Conservation (phyloP, 2,113 vertebrate genomes). For the Dicerorhinus sumatrensis region DNA sequence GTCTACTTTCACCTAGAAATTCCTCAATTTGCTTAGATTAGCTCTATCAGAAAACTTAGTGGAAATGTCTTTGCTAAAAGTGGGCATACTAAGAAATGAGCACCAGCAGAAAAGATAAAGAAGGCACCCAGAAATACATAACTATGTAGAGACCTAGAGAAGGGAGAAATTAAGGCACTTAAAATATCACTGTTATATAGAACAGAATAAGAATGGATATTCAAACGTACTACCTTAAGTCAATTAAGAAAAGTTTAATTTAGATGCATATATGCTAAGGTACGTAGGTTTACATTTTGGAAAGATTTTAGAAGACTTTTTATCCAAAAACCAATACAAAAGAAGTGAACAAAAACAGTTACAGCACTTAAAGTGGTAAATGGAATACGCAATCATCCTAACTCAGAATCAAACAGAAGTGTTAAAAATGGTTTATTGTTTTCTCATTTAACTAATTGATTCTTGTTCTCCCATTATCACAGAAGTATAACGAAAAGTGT, state of each 20-base stretch:
- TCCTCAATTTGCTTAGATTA: neutral
- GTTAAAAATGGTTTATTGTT: neutral
- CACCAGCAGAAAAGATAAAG: neutral
- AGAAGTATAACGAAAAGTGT: neutral
- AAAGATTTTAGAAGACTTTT: neutral
- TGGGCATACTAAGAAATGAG: neutral
- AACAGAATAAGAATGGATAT: neutral
- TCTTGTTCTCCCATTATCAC: neutral
- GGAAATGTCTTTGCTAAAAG: neutral
- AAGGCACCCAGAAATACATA: neutral
- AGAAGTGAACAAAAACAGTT: neutral
- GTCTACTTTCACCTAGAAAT: neutral
- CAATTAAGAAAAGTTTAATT: constrained; percentile 29
- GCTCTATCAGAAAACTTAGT: neutral
- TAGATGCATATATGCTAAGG: neutral
- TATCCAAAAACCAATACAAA: neutral
- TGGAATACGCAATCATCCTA: neutral
- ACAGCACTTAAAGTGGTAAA: neutral
- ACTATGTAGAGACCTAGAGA: neutral
- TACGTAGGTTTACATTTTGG: neutral
- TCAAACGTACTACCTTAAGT: neutral
- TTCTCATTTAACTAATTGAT: constrained; percentile 31
- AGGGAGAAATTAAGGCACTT: neutral
- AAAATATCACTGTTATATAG: neutral
- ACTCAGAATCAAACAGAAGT: neutral